Conservation (phyloP, 2,113 vertebrate genomes). For the Corvus hawaiiensis region DNA sequence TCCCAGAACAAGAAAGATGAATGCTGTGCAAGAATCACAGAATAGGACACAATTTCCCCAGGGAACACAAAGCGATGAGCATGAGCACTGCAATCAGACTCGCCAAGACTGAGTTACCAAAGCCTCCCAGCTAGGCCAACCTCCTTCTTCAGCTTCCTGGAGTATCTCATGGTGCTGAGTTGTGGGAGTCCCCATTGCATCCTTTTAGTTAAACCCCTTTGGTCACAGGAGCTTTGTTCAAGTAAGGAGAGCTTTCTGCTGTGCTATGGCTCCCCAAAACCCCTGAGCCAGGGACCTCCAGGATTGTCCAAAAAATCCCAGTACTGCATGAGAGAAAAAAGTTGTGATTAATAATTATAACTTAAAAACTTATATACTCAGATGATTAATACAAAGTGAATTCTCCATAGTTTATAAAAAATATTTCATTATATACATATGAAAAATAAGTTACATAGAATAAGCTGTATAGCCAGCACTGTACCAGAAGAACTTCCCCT, state of each 20-base stretch:
- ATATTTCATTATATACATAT: background rate
- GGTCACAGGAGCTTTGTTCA: background rate
- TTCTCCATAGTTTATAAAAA: background rate
- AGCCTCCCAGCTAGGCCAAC: background rate
- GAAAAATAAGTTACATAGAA: background rate
- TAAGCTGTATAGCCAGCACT: background rate
- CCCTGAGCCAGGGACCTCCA: background rate
- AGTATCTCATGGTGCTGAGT: background rate
- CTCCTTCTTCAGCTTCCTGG: background rate
- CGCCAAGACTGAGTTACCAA: background rate
- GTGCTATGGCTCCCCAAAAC: background rate
- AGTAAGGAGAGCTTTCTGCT: background rate
- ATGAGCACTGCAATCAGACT: background rate
- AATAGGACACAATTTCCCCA: background rate
- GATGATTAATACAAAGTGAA: background rate
- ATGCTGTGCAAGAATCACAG: background rate
- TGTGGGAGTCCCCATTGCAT: background rate
- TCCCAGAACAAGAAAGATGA: background rate
- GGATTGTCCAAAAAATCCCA: background rate
- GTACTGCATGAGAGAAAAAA: background rate
- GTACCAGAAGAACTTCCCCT: background rate
- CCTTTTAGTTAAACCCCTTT: background rate
- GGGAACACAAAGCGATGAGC: background rate
- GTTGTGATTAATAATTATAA: background rate
- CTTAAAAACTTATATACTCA: background rate